Base-by-base conservation (phyloP, 2,888 invertebrate species). In the Argyresthia albistria region DNA sequence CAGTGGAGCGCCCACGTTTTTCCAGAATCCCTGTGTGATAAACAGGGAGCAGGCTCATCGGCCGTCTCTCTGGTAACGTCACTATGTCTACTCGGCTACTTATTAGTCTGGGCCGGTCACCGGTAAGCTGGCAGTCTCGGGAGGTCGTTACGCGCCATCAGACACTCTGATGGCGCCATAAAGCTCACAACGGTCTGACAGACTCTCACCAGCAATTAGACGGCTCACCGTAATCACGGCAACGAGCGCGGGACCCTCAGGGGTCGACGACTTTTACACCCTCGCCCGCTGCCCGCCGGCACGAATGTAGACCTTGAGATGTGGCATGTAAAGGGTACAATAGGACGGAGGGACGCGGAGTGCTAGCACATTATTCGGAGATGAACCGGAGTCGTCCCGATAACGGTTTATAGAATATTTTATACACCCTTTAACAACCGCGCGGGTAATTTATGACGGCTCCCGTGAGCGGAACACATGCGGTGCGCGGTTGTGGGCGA, bases 371-470 rank as follows among this genome's bases (percentile, higher is more conserved):
- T 45, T 14, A 45, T 45, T 12, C 45, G 16, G 14, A 15, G 15
- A 45, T 15, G 16, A 45, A 15, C 9, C 12, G 16, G 12, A 15
- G 16, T 14, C 8, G 8, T 45, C 9, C 45, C 45, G 12, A 15
- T 45, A 12, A 50, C 37, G 16, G n/a, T 53, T 51, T 49, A 51
- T 49, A 10, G 42, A 42, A 42, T 12, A 12, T 42, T 42, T 42
- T 12, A 12, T 11, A 42, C n/a, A 42, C 42, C 42, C 11, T 42
- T 11, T 42, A 42, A 42, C 42, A 42, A 25, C 25, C 25, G 6
- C 25, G 25, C 25, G 25, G 25, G 25, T 25, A 25, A 25, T 25
- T 25, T 25, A 25, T 25, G 2, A 25, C 2, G 6, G 25, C 25
- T 25, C 25, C 25, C 6, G 25, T 25, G 6, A 25, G n/a, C n/a